A percentile compares a stretch with the other conserved stretches of the same genome.
phyloP scores from a whole-genome alignment of 2,113 vertebrate species.

The Fulica atra region DNA sequence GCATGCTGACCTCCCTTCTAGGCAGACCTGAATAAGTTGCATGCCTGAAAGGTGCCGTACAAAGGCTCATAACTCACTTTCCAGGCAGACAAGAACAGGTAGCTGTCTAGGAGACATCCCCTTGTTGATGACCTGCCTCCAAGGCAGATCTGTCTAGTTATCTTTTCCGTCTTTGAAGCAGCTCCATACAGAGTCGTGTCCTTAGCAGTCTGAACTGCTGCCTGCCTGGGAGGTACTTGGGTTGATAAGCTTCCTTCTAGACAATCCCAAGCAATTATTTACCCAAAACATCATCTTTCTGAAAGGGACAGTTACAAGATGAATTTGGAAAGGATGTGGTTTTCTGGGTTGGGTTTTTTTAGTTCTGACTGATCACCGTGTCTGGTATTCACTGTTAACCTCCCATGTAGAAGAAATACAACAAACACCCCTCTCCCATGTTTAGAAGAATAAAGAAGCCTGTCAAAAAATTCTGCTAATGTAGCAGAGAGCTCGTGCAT shows the following conservation, averaged over 20 bases:
- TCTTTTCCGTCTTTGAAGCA: slow-evolving; percentile 72
- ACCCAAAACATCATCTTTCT: slow-evolving; percentile 24
- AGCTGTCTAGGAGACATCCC: slow-evolving; percentile 52
- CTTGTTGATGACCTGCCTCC: slow-evolving; percentile 69
- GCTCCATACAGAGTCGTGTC: slow-evolving; percentile 31
- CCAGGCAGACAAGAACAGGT: slow-evolving; percentile 46
- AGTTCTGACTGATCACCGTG: neutral
- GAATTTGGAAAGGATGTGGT: slow-evolving; percentile 6
- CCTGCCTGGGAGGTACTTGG: slow-evolving; percentile 49
- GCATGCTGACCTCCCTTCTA: slow-evolving; percentile 46
- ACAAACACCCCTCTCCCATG: neutral
- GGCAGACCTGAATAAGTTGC: slow-evolving; percentile 1
- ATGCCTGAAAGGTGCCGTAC: slow-evolving; percentile 20
- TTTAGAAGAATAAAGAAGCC: slow-evolving; percentile 12
- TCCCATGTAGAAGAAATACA: neutral
- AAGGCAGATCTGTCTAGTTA: slow-evolving; percentile 74
- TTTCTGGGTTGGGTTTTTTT: neutral
- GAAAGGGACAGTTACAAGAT: neutral
- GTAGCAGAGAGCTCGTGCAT: neutral
- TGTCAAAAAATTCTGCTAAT: slow-evolving; percentile 5
- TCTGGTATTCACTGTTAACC: neutral
- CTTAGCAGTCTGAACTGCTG: slow-evolving; percentile 29
- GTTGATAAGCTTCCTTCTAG: slow-evolving; percentile 50
- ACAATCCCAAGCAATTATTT: slow-evolving; percentile 65
- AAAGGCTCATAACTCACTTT: slow-evolving; percentile 59